Evolutionary conservation across 2,888 invertebrate genomes (phyloP), one percentile per base, ranked within the genome.

Genomic region (Cosmia pyralina): DNA sequence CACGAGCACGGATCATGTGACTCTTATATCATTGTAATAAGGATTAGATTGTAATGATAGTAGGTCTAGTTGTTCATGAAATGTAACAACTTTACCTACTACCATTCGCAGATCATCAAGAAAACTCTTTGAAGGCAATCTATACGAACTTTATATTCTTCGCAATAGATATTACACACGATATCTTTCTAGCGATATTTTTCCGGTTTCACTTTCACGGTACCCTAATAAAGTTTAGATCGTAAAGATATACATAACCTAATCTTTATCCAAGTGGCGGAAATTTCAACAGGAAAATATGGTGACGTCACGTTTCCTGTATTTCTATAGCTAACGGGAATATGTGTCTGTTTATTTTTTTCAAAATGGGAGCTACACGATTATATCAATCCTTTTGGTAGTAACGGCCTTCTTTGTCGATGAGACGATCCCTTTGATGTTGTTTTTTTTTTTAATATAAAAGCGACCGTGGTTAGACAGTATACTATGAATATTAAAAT

Each of bases 261-360:
- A 83, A 83, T 87, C 77, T 79, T 81, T 75, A 81, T 79, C 74
- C 77, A 80, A 85, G 78, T 84, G 82, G 69, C 86, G 87, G 87
- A 87, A 85, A 82, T 86, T 83, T 83, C 69, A 73, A 82, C 78
- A 77, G 85, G 79, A 83, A 84, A 83, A 84, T 77, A 71, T 69
- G 60, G 69, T 79, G 75, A 77, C 72, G 73, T 79, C 85, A 85
- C 76, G 80, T 86, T 80, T 81, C 71, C 74, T 76, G 65, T 80
- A 79, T 72, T 82, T 68, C 69, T 67, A 66, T 63, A 69, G 69
- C 75, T 75, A 78, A 79, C 75, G 64, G 46, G 46, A 69, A 77
- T 79, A 68, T 75, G 68, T 67, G 71, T 75, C 74, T 81, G 81
- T 83, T 81, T 86, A 75, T 83, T 80, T 83, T 82, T 66, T 69